Evolutionary conservation across 2,888 invertebrate species (phyloP).

Genomic region (Cephus spinipes): DNA sequence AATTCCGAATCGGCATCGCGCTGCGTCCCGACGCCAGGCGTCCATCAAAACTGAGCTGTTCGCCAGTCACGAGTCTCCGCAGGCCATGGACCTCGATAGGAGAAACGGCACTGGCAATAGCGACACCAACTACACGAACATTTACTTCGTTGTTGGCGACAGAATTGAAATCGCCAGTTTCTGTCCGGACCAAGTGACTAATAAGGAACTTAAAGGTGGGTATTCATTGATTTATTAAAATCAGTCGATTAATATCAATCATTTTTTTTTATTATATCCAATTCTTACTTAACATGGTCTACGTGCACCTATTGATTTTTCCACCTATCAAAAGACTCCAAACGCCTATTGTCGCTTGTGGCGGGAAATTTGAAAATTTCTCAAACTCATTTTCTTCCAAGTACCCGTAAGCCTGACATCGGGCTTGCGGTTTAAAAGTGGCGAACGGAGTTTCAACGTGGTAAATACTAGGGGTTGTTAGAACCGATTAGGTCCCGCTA

Average conservation of each 20-base stretch:
- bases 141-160: constrained; percentile 59
- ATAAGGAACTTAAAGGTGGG: constrained; percentile 61
- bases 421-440: neutral
- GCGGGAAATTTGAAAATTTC: neutral
- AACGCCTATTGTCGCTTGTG: neutral
- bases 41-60: neutral
- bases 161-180: constrained; percentile 57
- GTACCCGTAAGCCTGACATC: neutral
- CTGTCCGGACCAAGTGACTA: constrained; percentile 58
- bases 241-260: neutral
- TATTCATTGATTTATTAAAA: neutral
- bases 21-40: neutral
- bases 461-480: neutral
- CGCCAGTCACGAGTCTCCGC: constrained; percentile 9
- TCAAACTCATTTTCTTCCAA: neutral
- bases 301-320: too few relatives aligned
- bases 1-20: constrained; percentile 16
- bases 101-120: constrained; percentile 57
- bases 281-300: too few relatives aligned
- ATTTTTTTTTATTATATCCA: neutral
- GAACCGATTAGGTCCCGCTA: too few relatives aligned
- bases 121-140: constrained; percentile 55
- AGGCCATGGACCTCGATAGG: constrained; percentile 62
- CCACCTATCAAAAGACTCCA: too few relatives aligned
- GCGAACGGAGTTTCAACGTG: neutral